Conservation (phyloP, 1,140 invertebrate species). For the Paralvinella palmiformis region DNA sequence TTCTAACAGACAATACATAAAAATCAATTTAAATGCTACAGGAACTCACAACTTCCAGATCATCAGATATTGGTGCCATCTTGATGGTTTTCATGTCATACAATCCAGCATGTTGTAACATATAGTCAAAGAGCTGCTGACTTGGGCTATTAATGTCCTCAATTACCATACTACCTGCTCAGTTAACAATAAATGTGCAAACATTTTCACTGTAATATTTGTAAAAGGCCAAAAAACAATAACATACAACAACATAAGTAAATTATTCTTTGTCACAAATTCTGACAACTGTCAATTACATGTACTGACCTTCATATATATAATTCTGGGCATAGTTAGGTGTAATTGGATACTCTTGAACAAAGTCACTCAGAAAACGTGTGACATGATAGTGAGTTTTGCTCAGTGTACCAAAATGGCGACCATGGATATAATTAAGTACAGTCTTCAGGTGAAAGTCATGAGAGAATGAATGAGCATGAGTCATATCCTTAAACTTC, state of each 20-base stretch:
- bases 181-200: slow-evolving; percentile 3
- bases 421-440: slow-evolving; percentile 61
- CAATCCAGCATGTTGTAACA: slow-evolving; percentile 63
- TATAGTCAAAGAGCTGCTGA: slow-evolving; percentile 65
- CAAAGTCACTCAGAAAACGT: slow-evolving; percentile 74
- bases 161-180: slow-evolving; percentile 58
- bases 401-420: slow-evolving; percentile 54
- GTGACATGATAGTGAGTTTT: slow-evolving; percentile 68
- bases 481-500: slow-evolving; percentile 64
- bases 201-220: neutral
- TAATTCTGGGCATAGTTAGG: slow-evolving; percentile 77
- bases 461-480: slow-evolving; percentile 82
- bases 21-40: no score
- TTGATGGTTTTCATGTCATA: slow-evolving; percentile 65
- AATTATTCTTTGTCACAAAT: neutral
- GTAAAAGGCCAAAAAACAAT: neutral
- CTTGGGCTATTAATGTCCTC: slow-evolving; percentile 60
- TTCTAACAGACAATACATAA: no score
- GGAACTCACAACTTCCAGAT: slow-evolving; percentile 1
- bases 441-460: slow-evolving; percentile 77
- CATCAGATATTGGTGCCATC: slow-evolving; percentile 56
- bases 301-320: slow-evolving; percentile 60
- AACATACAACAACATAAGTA: neutral
- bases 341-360: slow-evolving; percentile 75
- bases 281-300: neutral